Evolutionary conservation across 2,888 invertebrate species (phyloP), one percentile per base, ranked within the genome.

Genomic region (Labia minor): DNA sequence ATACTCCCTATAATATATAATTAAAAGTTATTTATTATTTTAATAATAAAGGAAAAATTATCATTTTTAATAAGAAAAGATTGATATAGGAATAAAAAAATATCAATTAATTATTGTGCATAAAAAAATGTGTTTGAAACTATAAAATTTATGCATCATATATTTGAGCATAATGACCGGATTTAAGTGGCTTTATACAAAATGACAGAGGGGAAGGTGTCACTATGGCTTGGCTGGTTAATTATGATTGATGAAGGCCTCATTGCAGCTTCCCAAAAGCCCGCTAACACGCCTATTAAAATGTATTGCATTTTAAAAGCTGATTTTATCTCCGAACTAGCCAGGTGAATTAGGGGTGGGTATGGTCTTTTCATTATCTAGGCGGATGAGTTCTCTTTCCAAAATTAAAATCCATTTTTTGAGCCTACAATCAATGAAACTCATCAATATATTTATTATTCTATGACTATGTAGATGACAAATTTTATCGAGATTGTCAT

Each of bases 161-260:
- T 49, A 49, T 49, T 49, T 49, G n/a, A 14, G 49, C 16, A 49
- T 8, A 49, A 49, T 49, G 49, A 16, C 8, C 49, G 49, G 49
- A 49, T 49, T 49, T 49, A 49, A 49, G 49, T 49, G 49, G 49
- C 49, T 49, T 49, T 49, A 49, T 49, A 14, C 49, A 49, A 49
- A 49, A 49, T 49, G 49, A 49, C 49, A 49, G 49, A 49, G 49
- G 49, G 49, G 49, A 10, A 49, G 49, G 49, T 49, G 49, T 49
- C 49, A 49, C 49, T 49, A 49, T 49, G 49, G 49, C 49, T 49
- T 10, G 49, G 49, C 49, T 49, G 49, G 49, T 49, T 49, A 49
- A 49, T 49, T 49, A 49, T 49, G 49, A 49, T 49, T 49, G 49
- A 49, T 49, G 49, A 49, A 49, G 49, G 49, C 49, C 49, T 49